phyloP scores from a whole-genome alignment of 2,888 invertebrate species.

The Tetrapedia diversipes region DNA sequence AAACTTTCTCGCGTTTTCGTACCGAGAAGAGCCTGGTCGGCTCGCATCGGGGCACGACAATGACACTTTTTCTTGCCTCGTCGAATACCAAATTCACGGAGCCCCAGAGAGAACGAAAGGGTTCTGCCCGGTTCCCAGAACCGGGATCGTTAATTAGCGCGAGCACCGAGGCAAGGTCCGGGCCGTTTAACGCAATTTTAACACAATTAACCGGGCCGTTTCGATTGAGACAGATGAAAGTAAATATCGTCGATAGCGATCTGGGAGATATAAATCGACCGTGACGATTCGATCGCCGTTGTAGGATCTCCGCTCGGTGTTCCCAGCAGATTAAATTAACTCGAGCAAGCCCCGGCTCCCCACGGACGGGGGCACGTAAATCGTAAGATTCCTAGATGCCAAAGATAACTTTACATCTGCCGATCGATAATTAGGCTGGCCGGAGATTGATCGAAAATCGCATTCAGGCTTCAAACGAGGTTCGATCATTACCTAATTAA shows the following conservation, averaged over 20 bases:
- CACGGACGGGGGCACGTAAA: slow-evolving; percentile 63
- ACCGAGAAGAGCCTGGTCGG: no score
- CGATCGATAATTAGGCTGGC: slow-evolving; percentile 78
- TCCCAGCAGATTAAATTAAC: slow-evolving; percentile 66
- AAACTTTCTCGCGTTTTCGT: slow-evolving; percentile 13
- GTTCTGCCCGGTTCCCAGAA: not conserved
- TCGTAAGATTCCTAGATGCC: slow-evolving; percentile 76
- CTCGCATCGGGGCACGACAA: no score
- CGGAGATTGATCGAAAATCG: slow-evolving; percentile 73
- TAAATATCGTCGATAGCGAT: slow-evolving; percentile 76
- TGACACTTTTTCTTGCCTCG: not conserved
- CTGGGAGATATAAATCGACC: slow-evolving; percentile 76
- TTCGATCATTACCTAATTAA: slow-evolving; percentile 69
- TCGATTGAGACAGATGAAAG: slow-evolving; percentile 68
- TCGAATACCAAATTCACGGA: not conserved
- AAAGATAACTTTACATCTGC: slow-evolving; percentile 80
- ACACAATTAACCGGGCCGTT: slow-evolving; percentile 69
- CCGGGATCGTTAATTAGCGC: slow-evolving; percentile 54
- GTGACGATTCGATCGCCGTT: slow-evolving; percentile 71
- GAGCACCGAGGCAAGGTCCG: slow-evolving; percentile 4
- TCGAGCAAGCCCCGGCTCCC: slow-evolving; percentile 36
- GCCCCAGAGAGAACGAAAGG: not conserved
- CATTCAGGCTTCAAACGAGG: slow-evolving; percentile 68
- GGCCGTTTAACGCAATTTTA: slow-evolving; percentile 62
- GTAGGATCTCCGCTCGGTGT: slow-evolving; percentile 57